Percentiles rank a stretch among this genome's conserved stretches.
Conservation (phyloP, 2,113 vertebrate species). For the Crotalus tigris region DNA sequence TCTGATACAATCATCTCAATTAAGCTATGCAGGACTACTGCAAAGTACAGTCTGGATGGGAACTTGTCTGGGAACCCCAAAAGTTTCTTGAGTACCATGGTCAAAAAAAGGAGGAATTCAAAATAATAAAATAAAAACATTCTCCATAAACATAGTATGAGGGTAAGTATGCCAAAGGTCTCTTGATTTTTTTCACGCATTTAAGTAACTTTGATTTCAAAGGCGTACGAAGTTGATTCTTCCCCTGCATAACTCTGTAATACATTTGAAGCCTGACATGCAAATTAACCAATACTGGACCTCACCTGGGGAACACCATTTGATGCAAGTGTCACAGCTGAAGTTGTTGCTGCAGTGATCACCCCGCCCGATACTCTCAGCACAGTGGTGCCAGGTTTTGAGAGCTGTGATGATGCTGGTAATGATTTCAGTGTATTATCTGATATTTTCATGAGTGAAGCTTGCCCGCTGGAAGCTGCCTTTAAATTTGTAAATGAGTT, state of each 20-base stretch:
- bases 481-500: constrained; percentile 60
- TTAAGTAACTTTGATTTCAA: not conserved
- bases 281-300: not conserved
- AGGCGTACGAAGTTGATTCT: not conserved
- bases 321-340: constrained; percentile 69
- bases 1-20: not conserved
- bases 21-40: not conserved
- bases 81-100: not conserved
- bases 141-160: not conserved
- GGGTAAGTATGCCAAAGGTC: not conserved
- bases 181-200: not conserved
- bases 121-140: not conserved
- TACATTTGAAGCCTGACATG: not conserved
- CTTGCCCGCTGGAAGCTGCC: constrained; percentile 77
- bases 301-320: constrained; percentile 75
- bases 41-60: not conserved
- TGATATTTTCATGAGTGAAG: constrained; percentile 88
- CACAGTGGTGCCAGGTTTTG: constrained; percentile 90
- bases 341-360: constrained; percentile 83
- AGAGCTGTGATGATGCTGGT: constrained; percentile 81
- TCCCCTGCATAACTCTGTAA: not conserved
- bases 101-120: too few relatives aligned
- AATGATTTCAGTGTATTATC: constrained; percentile 87
- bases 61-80: not conserved
- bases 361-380: constrained; percentile 91